Conservation (phyloP, 2,888 invertebrate genomes). For the Eristalis intricaria region DNA sequence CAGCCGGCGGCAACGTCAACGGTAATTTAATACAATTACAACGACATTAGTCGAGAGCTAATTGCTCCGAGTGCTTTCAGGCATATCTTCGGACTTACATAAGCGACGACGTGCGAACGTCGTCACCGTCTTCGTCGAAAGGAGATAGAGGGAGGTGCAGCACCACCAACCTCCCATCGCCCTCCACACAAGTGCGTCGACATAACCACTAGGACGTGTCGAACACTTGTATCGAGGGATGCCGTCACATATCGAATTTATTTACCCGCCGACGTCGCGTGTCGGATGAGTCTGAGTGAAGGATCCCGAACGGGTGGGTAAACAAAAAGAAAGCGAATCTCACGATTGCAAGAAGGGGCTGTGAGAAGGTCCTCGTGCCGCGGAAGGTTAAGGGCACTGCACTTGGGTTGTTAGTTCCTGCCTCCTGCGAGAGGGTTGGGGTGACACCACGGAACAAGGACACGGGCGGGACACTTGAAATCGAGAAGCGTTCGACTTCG, state of each 20-base stretch:
- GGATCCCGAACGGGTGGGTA: no score
- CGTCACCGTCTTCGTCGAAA: neutral
- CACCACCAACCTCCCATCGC: neutral
- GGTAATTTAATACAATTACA: neutral
- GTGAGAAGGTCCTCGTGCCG: neutral
- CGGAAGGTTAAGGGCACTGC: neutral
- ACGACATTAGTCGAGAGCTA: neutral
- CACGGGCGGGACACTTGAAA: neutral
- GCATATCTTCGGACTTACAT: neutral
- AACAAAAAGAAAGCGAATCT: no score
- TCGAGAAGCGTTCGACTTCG: neutral
- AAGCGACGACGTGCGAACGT: neutral
- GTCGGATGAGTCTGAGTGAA: neutral
- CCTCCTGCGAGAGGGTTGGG: neutral
- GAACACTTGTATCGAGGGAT: neutral
- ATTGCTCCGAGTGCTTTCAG: neutral
- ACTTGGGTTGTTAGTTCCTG: neutral
- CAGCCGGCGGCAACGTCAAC: neutral
- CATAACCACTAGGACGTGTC: neutral
- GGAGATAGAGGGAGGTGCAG: neutral
- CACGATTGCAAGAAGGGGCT: no score
- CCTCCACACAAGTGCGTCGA: no score
- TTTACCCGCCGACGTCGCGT: neutral
- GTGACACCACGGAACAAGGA: neutral
- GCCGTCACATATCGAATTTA: neutral